Evolutionary conservation across 1,140 invertebrate genomes (phyloP).

Genomic region (Hycleus phaleratus): DNA sequence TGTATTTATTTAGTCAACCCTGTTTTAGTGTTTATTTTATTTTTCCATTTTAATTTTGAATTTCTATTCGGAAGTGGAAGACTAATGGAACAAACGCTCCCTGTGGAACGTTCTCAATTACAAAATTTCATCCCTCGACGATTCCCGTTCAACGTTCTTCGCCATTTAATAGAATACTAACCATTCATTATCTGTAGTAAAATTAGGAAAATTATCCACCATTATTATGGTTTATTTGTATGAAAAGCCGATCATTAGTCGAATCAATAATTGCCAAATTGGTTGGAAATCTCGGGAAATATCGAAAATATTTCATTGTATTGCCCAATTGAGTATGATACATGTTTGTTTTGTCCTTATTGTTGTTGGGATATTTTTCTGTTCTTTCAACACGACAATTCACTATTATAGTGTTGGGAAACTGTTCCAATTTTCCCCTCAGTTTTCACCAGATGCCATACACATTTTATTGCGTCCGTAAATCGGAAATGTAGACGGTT

Average conservation of each 20-base stretch:
- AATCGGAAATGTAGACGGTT: too few species aligned
- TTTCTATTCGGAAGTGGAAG: constrained; percentile 18
- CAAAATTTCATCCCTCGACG: constrained; percentile 22
- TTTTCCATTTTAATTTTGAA: constrained; percentile 14
- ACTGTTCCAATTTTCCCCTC: too few species aligned
- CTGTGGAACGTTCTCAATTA: constrained; percentile 24
- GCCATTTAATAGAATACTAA: constrained; percentile 18
- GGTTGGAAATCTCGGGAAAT: background rate
- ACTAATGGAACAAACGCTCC: constrained; percentile 25
- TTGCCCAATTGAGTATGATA: too few species aligned
- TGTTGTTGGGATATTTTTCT: too few species aligned
- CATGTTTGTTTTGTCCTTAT: too few species aligned
- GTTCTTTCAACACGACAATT: too few species aligned
- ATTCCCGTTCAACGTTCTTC: constrained; percentile 14
- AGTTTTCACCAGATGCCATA: too few species aligned
- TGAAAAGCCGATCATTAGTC: background rate
- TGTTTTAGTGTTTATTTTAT: too few species aligned
- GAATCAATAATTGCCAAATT: background rate
- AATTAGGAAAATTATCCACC: constrained; percentile 22
- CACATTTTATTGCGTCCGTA: too few species aligned
- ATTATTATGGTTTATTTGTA: constrained; percentile 18
- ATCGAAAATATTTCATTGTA: too few species aligned
- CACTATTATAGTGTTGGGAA: too few species aligned
- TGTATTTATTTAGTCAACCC: too few species aligned
- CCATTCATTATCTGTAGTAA: constrained; percentile 22